A percentile compares a stretch with the other conserved stretches of the same genome.
These are phyloP conservation scores for Drosophila mauritiana DNA, from an alignment of 1,140 invertebrate species.

Conservation along the genomic window DNA sequence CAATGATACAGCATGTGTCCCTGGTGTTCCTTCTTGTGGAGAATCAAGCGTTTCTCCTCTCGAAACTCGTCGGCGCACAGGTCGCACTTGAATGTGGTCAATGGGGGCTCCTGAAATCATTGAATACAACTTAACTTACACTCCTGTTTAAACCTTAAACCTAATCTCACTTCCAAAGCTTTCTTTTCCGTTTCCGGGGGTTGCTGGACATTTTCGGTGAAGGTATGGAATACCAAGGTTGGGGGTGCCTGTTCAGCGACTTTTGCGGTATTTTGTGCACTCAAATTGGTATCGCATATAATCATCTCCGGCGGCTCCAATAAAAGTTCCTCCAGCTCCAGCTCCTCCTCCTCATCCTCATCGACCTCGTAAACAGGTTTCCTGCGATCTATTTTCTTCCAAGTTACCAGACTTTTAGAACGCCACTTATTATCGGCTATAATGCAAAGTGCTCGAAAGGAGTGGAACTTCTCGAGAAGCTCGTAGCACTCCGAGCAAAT, in stretches of 20 bases:
- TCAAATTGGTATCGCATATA: conserved; percentile 5
- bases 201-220: background rate
- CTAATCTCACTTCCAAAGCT: background rate
- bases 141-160: background rate
- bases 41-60: conserved; percentile 29
- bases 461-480: conserved; percentile 52
- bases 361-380: background rate
- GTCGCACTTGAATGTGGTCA: conserved; percentile 33
- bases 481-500: conserved; percentile 56
- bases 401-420: background rate
- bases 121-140: background rate
- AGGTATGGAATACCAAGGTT: no score
- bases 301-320: conserved; percentile 10
- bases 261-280: background rate
- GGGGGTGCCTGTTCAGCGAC: background rate
- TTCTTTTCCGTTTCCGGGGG: background rate
- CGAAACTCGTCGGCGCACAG: conserved; percentile 43
- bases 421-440: conserved; percentile 48
- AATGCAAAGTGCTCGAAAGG: conserved; percentile 62
- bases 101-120: background rate
- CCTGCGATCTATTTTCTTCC: background rate
- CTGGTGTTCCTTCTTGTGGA: conserved; percentile 61
- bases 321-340: background rate
- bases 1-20: conserved; percentile 67
- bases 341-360: background rate